Base-by-base conservation (phyloP, 2,888 invertebrate genomes). In the Dastarcus helophoroides region DNA sequence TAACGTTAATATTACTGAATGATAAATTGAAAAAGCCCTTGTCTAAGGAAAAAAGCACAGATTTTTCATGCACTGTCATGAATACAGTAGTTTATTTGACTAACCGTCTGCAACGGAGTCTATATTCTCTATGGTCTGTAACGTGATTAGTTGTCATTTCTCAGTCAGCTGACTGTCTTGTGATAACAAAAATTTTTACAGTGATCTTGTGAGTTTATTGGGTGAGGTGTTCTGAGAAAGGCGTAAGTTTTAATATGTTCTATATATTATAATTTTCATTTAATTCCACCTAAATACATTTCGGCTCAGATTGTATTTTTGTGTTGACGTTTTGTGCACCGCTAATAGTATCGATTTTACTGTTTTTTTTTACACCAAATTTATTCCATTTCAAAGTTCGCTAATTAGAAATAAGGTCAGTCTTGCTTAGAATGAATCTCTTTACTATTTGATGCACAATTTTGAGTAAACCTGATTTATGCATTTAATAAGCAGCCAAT, bases 121-220 rank as follows among this genome's bases (percentile, higher is more conserved):
- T n/a, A n/a, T n/a, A n/a, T n/a, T n/a, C n/a, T n/a, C n/a, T n/a
- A n/a, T n/a, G n/a, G n/a, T n/a, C n/a, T n/a, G n/a, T n/a, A n/a
- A n/a, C n/a, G n/a, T n/a, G n/a, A n/a, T n/a, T n/a, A 17, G 19
- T 17, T 17, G 19, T 17, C 19, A 17, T 7, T 17, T 17, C 6
- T 23, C 24, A 23, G 56, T 56, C 56, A 57, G 56, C 58, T 58
- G 58, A 58, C 56, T 46, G 53, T 53, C 57, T 56, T 57, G 54
- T 58, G 58, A 57, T 49, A 51, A 26, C 37, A 34, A 35, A 42
- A 39, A 35, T 40, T 42, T 40, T 28, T 36, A 28, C 38, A 11
- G 7, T 23, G 9, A 9, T 44, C 42, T 44, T 44, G 46, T 38
- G 47, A 53, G 49, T 51, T 47, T 41, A 41, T 47, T 52, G 50